Evolutionary conservation across 2,113 vertebrate species (phyloP), one percentile per base, ranked within the genome.

Genomic region (Crotophaga sulcirostris): DNA sequence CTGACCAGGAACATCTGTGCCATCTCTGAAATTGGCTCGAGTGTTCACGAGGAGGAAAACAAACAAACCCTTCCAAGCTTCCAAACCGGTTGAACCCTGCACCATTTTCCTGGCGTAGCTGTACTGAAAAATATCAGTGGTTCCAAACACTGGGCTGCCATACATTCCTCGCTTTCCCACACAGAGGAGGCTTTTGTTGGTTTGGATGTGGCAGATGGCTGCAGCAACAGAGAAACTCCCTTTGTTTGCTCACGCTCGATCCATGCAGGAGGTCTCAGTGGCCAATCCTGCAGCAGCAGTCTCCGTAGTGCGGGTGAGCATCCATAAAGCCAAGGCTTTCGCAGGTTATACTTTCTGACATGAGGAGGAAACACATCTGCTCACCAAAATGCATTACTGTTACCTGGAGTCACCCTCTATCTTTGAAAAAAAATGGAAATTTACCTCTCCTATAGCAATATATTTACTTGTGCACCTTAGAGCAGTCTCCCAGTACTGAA

Each of bases 251-350:
- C 10, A 11, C n/a, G 31, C 56, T 78, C 81, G 67, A 34, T 36
- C n/a, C 0, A 0, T 25, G n/a, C 3, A 7, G 26, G 44, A 24
- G 17, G 16, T 62, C 36, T 44, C 5, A 3, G 18, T 52, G 38
- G 51, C 49, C 33, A 63, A 42, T 47, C 18, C 11, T 34, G 15
- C 20, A 51, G 38, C 83, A 62, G 44, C 18, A 0, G 0, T 21
- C 17, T 17, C 52, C 25, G 15, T 18, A 5, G 9, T 17, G 26
- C 31, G 33, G 36, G 40, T 3, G 8, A 73, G 13, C 11, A 44
- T 11, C 21, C 6, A 3, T 21, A 21, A 55, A 75, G 8, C 3
- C 52, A 51, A 80, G 33, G 7, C 14, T 52, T 7, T 7, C 21
- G 15, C 20, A 59, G 17, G 10, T 14, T 42, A 0, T 25, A 9